Evolutionary conservation across 2,888 invertebrate species (phyloP).

Genomic region (Ornithoptera priamus): DNA sequence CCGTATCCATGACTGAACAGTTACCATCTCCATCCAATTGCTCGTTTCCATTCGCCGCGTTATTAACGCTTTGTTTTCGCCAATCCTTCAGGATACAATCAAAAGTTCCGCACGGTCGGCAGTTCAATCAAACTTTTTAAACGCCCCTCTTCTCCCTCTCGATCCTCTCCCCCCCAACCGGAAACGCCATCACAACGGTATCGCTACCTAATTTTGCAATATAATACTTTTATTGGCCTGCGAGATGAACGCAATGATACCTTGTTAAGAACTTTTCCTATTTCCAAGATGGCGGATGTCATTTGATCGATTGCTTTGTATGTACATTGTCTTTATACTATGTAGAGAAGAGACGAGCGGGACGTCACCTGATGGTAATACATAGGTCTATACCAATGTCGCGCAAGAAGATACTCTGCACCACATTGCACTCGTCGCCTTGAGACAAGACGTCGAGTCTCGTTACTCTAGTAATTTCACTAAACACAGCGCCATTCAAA

Average conservation of each 20-base stretch:
- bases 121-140: slow-evolving; percentile 77
- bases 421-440: no score
- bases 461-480: no score
- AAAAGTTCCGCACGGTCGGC: slow-evolving; percentile 57
- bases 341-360: no score
- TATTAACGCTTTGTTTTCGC: slow-evolving; percentile 61
- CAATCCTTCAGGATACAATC: slow-evolving; percentile 71
- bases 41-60: slow-evolving; percentile 34
- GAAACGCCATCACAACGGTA: slow-evolving; percentile 62
- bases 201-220: slow-evolving; percentile 62
- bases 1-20: not conserved
- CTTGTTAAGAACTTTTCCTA: slow-evolving; percentile 24
- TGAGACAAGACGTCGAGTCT: no score
- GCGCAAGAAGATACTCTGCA: no score
- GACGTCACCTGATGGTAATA: no score
- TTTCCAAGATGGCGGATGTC: slow-evolving; percentile 1
- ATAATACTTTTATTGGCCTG: slow-evolving; percentile 57
- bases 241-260: slow-evolving; percentile 19
- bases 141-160: slow-evolving; percentile 49
- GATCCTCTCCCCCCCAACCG: slow-evolving; percentile 40
- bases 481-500: no score
- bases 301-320: not conserved
- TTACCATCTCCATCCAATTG: slow-evolving; percentile 17
- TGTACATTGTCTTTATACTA: not conserved
- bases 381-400: no score